Evolutionary conservation across 1,140 invertebrate genomes (phyloP).

Genomic region (Anadara kagoshimensis): DNA sequence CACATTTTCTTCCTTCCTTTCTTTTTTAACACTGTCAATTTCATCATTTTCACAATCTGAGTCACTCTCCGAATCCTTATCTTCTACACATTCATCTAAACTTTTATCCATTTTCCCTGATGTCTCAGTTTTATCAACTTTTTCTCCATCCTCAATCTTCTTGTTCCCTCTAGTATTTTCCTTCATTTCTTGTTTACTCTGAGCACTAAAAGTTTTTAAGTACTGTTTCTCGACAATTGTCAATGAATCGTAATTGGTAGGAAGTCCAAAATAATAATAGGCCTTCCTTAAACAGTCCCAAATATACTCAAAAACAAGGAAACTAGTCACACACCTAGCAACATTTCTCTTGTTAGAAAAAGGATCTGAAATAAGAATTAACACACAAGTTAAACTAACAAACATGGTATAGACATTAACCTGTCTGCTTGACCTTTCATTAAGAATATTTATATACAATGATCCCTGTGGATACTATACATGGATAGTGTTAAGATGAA

Average conservation of each 20-base stretch:
- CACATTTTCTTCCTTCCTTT: background rate
- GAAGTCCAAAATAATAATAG: conserved; percentile 75
- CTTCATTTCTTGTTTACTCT: conserved; percentile 26
- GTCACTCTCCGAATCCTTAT: background rate
- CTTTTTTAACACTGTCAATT: background rate
- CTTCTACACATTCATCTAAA: background rate
- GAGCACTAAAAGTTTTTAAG: conserved; percentile 3
- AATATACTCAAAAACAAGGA: conserved; percentile 75
- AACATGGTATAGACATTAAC: too few species aligned
- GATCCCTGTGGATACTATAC: too few species aligned
- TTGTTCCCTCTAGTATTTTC: background rate
- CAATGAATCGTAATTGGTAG: conserved; percentile 47
- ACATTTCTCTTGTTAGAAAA: conserved; percentile 74
- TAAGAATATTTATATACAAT: too few species aligned
- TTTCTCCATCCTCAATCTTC: conserved; percentile 1
- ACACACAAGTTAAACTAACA: background rate
- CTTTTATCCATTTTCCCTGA: background rate
- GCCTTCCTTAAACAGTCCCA: conserved; percentile 71
- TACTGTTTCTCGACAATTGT: conserved; percentile 10
- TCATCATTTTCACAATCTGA: background rate
- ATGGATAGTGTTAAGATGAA: too few species aligned
- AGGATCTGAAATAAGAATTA: conserved; percentile 72
- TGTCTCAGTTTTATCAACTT: conserved; percentile 3
- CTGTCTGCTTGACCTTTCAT: too few species aligned
- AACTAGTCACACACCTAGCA: conserved; percentile 72